Conservation (phyloP, 2,113 vertebrate genomes). For the Ciconia stormi region DNA sequence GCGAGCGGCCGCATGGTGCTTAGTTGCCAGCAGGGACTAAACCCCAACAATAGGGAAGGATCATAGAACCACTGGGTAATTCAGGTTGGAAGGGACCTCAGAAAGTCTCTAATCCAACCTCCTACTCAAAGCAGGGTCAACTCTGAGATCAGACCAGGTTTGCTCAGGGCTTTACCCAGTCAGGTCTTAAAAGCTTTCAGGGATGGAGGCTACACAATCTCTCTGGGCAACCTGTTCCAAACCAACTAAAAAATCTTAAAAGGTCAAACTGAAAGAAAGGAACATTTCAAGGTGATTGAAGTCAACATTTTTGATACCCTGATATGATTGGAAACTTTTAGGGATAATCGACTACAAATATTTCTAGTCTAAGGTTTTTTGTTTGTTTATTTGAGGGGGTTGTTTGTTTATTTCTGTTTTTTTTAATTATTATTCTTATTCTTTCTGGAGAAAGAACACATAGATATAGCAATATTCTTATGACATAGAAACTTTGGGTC, state of each 20-base stretch:
- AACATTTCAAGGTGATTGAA: not conserved
- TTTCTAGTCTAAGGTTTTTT: not conserved
- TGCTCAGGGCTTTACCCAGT: not conserved
- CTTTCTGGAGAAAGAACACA: not conserved
- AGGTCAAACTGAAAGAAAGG: not conserved
- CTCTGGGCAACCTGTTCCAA: not conserved
- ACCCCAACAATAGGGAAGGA: not conserved
- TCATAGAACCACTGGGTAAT: not conserved
- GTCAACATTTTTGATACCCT: not conserved
- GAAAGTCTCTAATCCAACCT: not conserved
- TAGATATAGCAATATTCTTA: not conserved
- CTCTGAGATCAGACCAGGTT: not conserved
- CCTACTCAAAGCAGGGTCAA: not conserved
- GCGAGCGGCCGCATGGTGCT: no score
- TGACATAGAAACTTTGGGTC: not conserved
- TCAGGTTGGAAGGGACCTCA: not conserved
- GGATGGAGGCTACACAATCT: not conserved
- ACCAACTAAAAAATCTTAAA: not conserved
- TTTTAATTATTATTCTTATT: not conserved
- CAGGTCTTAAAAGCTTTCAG: not conserved
- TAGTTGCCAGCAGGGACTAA: no score
- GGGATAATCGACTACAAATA: not conserved
- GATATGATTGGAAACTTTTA: not conserved
- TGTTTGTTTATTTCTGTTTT: not conserved
- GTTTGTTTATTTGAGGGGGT: not conserved